A percentile compares a stretch with the other conserved stretches of the same genome.
phyloP scores from a whole-genome alignment of 2,888 invertebrate genomes.

The Andrena flavipes region DNA sequence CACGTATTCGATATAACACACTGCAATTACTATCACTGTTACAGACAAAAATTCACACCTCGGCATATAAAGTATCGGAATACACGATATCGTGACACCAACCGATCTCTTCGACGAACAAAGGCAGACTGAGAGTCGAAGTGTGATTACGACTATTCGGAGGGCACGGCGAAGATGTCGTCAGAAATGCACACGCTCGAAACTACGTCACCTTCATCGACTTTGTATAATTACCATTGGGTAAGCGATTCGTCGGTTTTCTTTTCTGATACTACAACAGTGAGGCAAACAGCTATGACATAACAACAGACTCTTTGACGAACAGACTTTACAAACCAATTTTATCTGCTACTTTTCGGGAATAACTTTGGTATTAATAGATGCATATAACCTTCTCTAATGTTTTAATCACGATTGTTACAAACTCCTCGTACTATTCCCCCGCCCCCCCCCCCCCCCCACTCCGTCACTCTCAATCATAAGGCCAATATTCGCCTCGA shows the following conservation, averaged over 20 bases:
- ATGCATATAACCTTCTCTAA: background rate
- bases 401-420: background rate
- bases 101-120: background rate
- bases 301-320: too few relatives aligned
- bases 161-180: background rate
- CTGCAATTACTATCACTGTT: background rate
- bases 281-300: too few relatives aligned
- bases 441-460: too few relatives aligned
- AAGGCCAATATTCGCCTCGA: background rate
- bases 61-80: background rate
- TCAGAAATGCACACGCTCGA: background rate
- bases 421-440: background rate
- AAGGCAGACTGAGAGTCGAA: background rate
- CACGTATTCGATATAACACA: background rate
- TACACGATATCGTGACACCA: background rate
- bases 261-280: too few relatives aligned
- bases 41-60: background rate
- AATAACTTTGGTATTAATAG: too few relatives aligned
- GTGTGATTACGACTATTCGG: background rate
- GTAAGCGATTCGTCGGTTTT: too few relatives aligned
- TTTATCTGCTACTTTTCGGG: too few relatives aligned
- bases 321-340: too few relatives aligned
- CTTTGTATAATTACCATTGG: too few relatives aligned
- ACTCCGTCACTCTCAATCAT: too few relatives aligned
- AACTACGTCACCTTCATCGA: background rate